A percentile compares a stretch with the other conserved stretches of the same genome.
Conservation (phyloP, 2,888 invertebrate genomes). For the Leptogaster cylindrica region DNA sequence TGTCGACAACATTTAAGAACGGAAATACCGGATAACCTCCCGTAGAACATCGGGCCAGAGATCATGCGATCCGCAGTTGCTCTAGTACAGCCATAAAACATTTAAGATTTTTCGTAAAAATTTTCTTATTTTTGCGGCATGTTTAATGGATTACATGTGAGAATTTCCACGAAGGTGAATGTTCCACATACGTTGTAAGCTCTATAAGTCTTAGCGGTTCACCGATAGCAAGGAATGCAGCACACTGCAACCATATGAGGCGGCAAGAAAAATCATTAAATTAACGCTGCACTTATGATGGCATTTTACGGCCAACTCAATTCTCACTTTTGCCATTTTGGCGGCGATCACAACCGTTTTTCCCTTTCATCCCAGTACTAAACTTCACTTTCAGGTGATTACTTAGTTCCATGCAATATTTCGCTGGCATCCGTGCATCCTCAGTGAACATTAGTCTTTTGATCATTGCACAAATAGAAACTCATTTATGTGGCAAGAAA, state of each 20-base stretch:
- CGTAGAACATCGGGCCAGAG: neutral
- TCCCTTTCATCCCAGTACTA: neutral
- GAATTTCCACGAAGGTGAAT: neutral
- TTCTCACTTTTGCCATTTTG: neutral
- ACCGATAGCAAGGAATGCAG: neutral
- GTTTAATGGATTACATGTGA: neutral
- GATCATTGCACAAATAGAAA: neutral
- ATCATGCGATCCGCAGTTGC: constrained; percentile 29
- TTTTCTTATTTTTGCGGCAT: neutral
- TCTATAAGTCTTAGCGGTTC: neutral
- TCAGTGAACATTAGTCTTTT: constrained; percentile 4
- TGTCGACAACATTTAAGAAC: no score
- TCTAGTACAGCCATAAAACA: constrained; percentile 22
- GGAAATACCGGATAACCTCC: no score
- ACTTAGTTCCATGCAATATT: neutral
- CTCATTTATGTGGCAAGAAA: constrained; percentile 5
- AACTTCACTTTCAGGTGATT: no score
- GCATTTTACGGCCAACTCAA: constrained; percentile 9
- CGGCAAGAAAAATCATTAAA: constrained; percentile 12
- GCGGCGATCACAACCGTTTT: neutral
- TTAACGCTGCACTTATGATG: constrained; percentile 31
- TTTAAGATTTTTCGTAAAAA: constrained; percentile 6
- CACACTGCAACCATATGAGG: neutral
- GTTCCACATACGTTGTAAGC: neutral
- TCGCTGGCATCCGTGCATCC: neutral